Evolutionary conservation across 2,797 vertebrate genomes (phyloP).

Genomic region (Channallabes apus): DNA sequence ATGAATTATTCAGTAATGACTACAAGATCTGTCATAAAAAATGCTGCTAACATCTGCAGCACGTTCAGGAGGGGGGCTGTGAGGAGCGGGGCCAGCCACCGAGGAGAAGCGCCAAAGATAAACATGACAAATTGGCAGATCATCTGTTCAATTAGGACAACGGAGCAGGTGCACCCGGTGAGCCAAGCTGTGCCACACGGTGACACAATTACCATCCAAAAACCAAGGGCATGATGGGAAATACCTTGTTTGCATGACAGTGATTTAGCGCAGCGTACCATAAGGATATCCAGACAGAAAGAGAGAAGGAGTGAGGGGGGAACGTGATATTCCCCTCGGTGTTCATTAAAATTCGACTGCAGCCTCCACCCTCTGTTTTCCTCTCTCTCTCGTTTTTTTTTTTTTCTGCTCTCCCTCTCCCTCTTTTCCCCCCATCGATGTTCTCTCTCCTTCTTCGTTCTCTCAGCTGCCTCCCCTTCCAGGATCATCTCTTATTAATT

Average conservation of each 20-base stretch:
- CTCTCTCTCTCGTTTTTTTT: constrained; percentile 51
- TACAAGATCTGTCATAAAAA: constrained; percentile 83
- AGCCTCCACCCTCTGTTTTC: constrained; percentile 61
- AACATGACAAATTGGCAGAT: constrained; percentile 89
- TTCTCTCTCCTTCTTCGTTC: constrained; percentile 68
- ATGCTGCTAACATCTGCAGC: constrained; percentile 79
- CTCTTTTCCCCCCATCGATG: constrained; percentile 55
- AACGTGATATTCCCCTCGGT: constrained; percentile 79
- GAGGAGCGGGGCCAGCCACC: constrained; percentile 68
- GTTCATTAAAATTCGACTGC: constrained; percentile 83
- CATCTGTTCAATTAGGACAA: constrained; percentile 81
- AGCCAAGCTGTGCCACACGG: constrained; percentile 67
- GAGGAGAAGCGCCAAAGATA: constrained; percentile 78
- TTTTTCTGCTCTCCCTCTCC: constrained; percentile 55
- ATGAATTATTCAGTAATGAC: constrained; percentile 99
- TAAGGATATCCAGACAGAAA: constrained; percentile 66
- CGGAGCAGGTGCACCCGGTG: constrained; percentile 75
- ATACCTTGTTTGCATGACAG: constrained; percentile 80
- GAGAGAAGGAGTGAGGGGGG: constrained; percentile 26
- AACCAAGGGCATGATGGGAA: constrained; percentile 79
- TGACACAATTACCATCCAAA: constrained; percentile 74
- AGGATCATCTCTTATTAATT: constrained; percentile 86
- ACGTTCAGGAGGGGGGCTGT: constrained; percentile 69
- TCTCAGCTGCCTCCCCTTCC: constrained; percentile 71
- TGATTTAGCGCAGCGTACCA: constrained; percentile 74